These are phyloP conservation scores for Limnephilus marmoratus DNA, from an alignment of 2,888 invertebrate species.

Conservation along the genomic window DNA sequence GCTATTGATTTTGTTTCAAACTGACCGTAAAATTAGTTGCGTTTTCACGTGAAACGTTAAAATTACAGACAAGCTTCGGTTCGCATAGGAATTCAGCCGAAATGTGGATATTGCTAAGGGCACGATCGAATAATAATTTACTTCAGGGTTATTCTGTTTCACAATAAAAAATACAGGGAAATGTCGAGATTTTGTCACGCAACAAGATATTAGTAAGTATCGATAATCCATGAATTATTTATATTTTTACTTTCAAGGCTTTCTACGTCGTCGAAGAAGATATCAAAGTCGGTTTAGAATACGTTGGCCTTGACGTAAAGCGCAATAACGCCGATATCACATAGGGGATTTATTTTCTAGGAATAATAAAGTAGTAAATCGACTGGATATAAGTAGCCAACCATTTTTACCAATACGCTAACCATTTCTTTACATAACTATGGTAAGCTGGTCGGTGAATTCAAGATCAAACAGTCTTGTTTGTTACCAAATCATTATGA, in stretches of 20 bases:
- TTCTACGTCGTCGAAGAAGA: background rate
- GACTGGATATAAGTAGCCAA: too few relatives aligned
- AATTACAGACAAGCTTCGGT: constrained; percentile 19
- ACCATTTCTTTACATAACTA: background rate
- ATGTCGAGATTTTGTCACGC: constrained; percentile 2
- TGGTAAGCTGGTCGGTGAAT: too few relatives aligned
- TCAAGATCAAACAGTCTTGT: too few relatives aligned
- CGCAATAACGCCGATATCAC: background rate
- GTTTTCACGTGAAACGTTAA: constrained; percentile 26
- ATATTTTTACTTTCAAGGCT: background rate
- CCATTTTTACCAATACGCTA: too few relatives aligned
- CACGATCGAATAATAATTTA: constrained; percentile 11
- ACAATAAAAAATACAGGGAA: background rate
- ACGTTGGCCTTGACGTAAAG: background rate
- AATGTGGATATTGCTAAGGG: background rate
- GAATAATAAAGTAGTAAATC: background rate
- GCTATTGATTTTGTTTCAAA: constrained; percentile 12
- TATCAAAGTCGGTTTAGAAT: background rate
- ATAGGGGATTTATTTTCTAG: background rate
- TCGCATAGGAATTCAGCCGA: background rate
- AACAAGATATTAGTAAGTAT: background rate
- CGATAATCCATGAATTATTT: background rate
- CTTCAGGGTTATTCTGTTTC: constrained; percentile 2
- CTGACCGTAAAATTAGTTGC: background rate
- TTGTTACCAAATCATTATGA: too few relatives aligned